Percentiles rank a stretch among this genome's conserved stretches.
These are phyloP conservation scores for Apis cerana DNA, from an alignment of 1,140 invertebrate genomes.

Conservation along the genomic window DNA sequence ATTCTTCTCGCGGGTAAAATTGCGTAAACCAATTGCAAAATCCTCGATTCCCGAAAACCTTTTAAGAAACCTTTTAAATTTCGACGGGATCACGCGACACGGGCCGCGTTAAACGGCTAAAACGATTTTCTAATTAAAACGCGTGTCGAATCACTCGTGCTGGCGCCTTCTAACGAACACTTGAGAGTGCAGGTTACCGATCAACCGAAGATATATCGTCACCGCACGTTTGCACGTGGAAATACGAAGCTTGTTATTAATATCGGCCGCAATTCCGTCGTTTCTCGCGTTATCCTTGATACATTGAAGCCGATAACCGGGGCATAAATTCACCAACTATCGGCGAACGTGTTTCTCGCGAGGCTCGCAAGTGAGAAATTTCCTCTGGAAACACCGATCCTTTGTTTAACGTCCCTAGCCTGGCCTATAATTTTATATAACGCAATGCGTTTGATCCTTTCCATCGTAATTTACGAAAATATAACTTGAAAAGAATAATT, in stretches of 20 bases:
- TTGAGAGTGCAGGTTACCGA: background rate
- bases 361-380: slow-evolving; percentile 29
- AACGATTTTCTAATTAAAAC: slow-evolving; percentile 21
- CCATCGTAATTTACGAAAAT: slow-evolving; percentile 34
- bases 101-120: background rate
- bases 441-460: slow-evolving; percentile 36
- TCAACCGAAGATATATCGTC: background rate
- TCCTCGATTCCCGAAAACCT: background rate
- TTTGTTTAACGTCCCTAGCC: slow-evolving; percentile 17
- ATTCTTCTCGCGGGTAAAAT: background rate
- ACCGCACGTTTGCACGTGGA: slow-evolving; percentile 10
- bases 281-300: slow-evolving; percentile 36
- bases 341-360: slow-evolving; percentile 8
- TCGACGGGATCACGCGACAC: background rate
- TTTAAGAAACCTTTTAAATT: background rate
- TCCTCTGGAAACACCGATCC: slow-evolving; percentile 8
- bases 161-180: slow-evolving; percentile 9
- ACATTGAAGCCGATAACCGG: slow-evolving; percentile 32
- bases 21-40: slow-evolving; percentile 6
- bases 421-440: slow-evolving; percentile 44
- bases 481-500: background rate
- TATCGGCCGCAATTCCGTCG: slow-evolving; percentile 37
- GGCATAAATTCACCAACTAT: slow-evolving; percentile 51
- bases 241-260: slow-evolving; percentile 37
- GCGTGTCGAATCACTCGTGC: background rate